These are phyloP conservation scores for Solea solea DNA, from an alignment of 2,113 vertebrate genomes.

Conservation along the genomic window DNA sequence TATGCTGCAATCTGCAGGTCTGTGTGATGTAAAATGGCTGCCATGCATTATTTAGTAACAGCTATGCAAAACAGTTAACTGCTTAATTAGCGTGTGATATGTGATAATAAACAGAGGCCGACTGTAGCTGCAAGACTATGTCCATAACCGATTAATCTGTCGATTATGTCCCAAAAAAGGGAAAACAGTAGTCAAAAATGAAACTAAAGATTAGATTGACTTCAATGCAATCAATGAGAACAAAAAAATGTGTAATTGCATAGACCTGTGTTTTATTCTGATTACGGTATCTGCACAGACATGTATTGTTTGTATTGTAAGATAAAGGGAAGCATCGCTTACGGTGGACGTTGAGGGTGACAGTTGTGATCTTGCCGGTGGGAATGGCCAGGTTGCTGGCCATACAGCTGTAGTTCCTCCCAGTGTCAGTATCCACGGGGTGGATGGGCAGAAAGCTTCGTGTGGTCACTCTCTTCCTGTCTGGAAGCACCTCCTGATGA, in stretches of 20 bases:
- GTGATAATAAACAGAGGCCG: no score
- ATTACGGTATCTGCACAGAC: not conserved
- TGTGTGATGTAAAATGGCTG: slow-evolving; percentile 45
- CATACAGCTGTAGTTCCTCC: slow-evolving; percentile 89
- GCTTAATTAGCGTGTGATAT: not conserved
- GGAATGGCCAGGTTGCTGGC: slow-evolving; percentile 87
- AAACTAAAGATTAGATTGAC: no score
- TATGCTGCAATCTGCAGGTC: slow-evolving; percentile 34
- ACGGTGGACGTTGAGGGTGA: slow-evolving; percentile 94
- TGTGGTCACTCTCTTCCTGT: slow-evolving; percentile 92
- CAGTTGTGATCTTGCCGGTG: slow-evolving; percentile 85
- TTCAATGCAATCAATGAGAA: no score
- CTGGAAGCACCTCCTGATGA: slow-evolving; percentile 86
- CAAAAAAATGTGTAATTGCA: no score
- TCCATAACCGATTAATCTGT: no score
- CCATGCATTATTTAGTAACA: slow-evolving; percentile 27
- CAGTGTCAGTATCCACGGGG: slow-evolving; percentile 90
- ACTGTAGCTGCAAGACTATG: no score
- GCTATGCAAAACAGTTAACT: slow-evolving; percentile 25
- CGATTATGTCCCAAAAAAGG: no score
- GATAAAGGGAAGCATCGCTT: slow-evolving; percentile 58
- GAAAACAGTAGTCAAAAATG: no score
- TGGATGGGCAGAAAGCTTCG: slow-evolving; percentile 88
- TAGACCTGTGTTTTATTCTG: not conserved
- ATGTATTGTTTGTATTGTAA: not conserved